A percentile compares a stretch with the other conserved stretches of the same genome.
phyloP scores from a whole-genome alignment of 2,797 vertebrate genomes.

The Syngnathus acus region DNA sequence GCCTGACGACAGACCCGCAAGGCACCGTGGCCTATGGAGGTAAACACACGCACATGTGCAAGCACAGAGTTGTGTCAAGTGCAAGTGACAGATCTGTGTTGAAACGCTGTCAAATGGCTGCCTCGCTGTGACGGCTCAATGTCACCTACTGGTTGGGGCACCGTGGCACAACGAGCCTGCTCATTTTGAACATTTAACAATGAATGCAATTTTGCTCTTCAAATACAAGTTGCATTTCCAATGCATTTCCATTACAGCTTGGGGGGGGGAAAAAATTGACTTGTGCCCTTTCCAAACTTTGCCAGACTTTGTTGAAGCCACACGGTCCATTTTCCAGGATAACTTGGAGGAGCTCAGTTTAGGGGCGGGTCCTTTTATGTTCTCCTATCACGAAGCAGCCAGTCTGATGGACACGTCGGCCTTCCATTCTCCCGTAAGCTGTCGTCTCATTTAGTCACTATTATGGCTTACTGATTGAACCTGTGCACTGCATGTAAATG shows the following conservation, averaged over 20 bases:
- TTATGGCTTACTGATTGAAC: not conserved
- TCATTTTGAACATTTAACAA: not conserved
- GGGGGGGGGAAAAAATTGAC: no score
- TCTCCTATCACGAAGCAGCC: conserved; percentile 82
- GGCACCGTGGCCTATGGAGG: conserved; percentile 86
- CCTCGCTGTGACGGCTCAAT: not conserved
- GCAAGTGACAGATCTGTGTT: conserved; percentile 22
- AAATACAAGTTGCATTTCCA: not conserved
- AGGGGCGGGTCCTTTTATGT: conserved; percentile 71
- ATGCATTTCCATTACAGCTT: not conserved
- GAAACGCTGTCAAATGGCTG: conserved; percentile 28
- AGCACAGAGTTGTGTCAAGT: conserved; percentile 8
- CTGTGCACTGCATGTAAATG: conserved; percentile 4
- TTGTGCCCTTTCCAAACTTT: not conserved
- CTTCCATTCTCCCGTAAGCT: conserved; percentile 81
- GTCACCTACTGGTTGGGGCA: conserved; percentile 23
- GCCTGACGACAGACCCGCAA: conserved; percentile 77
- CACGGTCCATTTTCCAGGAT: conserved; percentile 69
- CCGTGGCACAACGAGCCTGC: conserved; percentile 10
- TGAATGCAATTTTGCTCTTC: no score
- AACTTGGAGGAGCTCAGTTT: conserved; percentile 73
- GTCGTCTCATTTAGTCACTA: not conserved
- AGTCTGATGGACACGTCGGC: conserved; percentile 84
- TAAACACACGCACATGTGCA: conserved; percentile 38
- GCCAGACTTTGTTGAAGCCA: conserved; percentile 80